Evolutionary conservation across 1,140 invertebrate genomes (phyloP), one percentile per base, ranked within the genome.

Genomic region (Andrena cerasifolii): DNA sequence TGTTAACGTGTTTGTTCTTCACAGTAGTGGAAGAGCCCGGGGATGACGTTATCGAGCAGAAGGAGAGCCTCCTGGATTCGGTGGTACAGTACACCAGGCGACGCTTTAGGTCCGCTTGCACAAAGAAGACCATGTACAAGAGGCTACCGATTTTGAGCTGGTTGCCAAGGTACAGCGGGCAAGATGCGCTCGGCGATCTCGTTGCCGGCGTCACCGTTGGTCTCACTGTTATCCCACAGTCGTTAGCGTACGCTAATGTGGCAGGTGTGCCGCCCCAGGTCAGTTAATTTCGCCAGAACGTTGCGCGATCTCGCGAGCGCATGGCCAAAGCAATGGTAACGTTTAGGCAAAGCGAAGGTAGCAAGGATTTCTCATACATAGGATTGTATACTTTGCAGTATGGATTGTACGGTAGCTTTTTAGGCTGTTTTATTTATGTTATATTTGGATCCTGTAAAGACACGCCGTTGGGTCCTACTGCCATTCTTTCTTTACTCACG

Each of bases 341-440:
- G n/a, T 24, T 54, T 21, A 26, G 10, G 51, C n/a, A 7, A 14
- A 26, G 28, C 24, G 16, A n/a, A 26, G 4, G 2, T 16, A n/a
- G 31, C 24, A 4, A n/a, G 24, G 3, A 33, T 28, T 12, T 6
- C 28, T 43, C 43, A 43, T 4, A 3, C 10, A 21, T 6, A 18
- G 2, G 0, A 75, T 58, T n/a, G n/a, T 75, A 1, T 74, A 24
- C 33, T 54, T 92, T 91, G 18, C 93, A 98, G 95, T 96, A 97
- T 91, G 98, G 98, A 59, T 93, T 99, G 0, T 99, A 99, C 90
- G 96, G 97, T 26, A 97, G 97, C 0, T 99, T 99, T 91, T 91
- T 99, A 86, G 97, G 98, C 40, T 96, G 96, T 89, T 97, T 99
- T 89, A 94, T 98, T 56, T 99, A 99, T 93, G 96, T 97, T 77